Conservation (phyloP, 2,888 invertebrate species). For the Drosophila fulvimacula region DNA sequence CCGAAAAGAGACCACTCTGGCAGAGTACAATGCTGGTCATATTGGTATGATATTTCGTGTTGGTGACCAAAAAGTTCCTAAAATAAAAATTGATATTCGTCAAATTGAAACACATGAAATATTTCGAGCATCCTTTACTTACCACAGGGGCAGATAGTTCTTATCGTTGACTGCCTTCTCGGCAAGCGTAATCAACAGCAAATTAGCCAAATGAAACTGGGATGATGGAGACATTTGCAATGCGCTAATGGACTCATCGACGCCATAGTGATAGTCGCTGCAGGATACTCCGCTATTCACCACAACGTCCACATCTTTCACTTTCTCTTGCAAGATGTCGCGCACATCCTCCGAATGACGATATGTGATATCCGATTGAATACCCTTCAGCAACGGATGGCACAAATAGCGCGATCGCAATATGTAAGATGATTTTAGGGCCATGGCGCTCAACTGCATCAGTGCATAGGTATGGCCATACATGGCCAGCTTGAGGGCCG, state of each 20-base stretch:
- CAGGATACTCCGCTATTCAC: constrained; percentile 79
- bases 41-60: constrained; percentile 84
- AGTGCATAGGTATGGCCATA: constrained; percentile 84
- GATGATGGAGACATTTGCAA: constrained; percentile 85
- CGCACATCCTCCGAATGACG: constrained; percentile 83
- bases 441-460: constrained; percentile 85
- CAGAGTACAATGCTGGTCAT: constrained; percentile 85
- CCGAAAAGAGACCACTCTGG: constrained; percentile 84
- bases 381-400: constrained; percentile 74
- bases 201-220: constrained; percentile 85
- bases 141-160: constrained; percentile 84
- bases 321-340: constrained; percentile 68
- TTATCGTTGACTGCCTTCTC: constrained; percentile 84
- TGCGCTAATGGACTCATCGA: constrained; percentile 82
- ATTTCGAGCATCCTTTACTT: constrained; percentile 21
- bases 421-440: constrained; percentile 82
- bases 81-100: not conserved
- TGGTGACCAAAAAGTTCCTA: constrained; percentile 84
- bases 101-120: not conserved
- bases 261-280: constrained; percentile 83
- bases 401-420: constrained; percentile 81
- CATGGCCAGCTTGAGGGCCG: constrained; percentile 85
- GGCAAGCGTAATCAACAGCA: constrained; percentile 83
- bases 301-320: constrained; percentile 31
- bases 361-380: constrained; percentile 80